Evolutionary conservation across 2,113 vertebrate species (phyloP).

Genomic region (Panthera uncia): DNA sequence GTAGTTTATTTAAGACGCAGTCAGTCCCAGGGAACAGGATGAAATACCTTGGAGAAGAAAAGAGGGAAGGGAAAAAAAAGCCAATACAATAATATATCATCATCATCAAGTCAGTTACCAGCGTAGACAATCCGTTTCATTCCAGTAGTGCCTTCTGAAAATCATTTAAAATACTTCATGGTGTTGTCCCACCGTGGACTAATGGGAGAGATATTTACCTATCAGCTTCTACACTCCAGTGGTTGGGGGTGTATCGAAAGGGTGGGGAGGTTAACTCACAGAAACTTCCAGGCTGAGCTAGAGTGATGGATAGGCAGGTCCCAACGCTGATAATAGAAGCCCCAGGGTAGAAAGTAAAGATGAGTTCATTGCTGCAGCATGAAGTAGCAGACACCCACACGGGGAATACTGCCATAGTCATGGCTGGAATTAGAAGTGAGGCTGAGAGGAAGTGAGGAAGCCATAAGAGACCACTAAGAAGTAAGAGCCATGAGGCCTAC

Average conservation of each 20-base stretch:
- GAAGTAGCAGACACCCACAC: neutral
- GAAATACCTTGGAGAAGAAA: neutral
- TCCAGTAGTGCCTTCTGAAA: neutral
- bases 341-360: neutral
- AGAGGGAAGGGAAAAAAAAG: neutral
- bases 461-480: neutral
- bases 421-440: neutral
- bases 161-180: neutral
- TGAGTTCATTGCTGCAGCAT: fast-evolving
- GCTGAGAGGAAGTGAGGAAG: too few species aligned
- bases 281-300: neutral
- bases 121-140: neutral
- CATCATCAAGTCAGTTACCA: neutral
- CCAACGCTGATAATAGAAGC: neutral
- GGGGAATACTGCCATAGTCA: neutral
- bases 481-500: too few species aligned
- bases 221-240: neutral
- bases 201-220: neutral
- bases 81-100: neutral
- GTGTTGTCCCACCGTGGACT: neutral
- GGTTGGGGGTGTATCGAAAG: neutral
- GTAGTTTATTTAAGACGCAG: neutral
- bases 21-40: neutral
- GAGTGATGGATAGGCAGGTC: neutral
- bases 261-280: neutral